Evolutionary conservation across 2,113 vertebrate species (phyloP).

Genomic region (Bombycilla garrulus): DNA sequence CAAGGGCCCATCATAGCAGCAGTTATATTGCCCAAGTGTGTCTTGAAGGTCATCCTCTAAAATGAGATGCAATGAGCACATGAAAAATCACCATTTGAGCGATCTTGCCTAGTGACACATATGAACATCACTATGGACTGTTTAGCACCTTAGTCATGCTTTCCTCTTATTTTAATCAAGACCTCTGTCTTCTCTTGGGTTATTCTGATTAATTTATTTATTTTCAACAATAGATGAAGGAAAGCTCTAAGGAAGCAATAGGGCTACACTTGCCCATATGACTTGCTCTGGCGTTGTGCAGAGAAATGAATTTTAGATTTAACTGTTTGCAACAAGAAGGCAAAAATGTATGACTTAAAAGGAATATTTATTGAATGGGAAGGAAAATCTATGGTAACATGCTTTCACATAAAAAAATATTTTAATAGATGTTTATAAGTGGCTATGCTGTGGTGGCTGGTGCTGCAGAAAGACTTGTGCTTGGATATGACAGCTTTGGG

Average conservation of each 20-base stretch:
- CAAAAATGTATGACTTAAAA: neutral
- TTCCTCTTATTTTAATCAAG: neutral
- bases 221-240: neutral
- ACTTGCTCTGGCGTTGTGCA: neutral
- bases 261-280: neutral
- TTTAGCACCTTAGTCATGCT: neutral
- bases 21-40: neutral
- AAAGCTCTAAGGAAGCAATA: neutral
- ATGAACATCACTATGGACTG: neutral
- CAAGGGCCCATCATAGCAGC: neutral
- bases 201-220: neutral
- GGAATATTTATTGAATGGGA: neutral
- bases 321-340: neutral
- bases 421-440: conserved; percentile 75
- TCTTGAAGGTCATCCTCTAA: neutral
- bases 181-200: neutral
- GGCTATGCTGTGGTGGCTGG: conserved; percentile 77
- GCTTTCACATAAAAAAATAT: neutral
- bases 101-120: neutral
- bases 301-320: neutral
- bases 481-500: conserved; percentile 82
- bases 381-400: neutral
- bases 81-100: neutral
- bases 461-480: conserved; percentile 75
- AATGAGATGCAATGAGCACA: neutral